phyloP scores from a whole-genome alignment of 2,113 vertebrate genomes.

The Paramisgurnus dabryanus region DNA sequence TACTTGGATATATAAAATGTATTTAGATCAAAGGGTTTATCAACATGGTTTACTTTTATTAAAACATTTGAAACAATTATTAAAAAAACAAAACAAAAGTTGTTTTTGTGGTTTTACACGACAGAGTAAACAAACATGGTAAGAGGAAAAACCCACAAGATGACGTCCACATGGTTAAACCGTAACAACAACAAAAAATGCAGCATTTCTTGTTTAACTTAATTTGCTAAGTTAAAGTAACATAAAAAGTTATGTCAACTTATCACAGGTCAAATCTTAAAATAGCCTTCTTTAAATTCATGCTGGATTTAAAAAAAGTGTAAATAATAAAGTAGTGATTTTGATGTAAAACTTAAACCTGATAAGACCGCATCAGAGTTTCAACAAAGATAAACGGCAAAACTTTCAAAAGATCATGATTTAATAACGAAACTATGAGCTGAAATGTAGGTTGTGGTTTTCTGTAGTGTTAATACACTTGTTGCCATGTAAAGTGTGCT shows the following conservation, averaged over 20 bases:
- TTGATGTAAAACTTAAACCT: too few relatives aligned
- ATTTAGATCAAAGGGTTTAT: too few relatives aligned
- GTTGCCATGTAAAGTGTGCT: not conserved
- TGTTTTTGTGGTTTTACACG: constrained; percentile 10
- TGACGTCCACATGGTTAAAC: constrained; percentile 17
- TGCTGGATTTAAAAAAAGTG: too few relatives aligned
- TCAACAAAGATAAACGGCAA: not conserved
- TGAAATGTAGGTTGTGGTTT: not conserved
- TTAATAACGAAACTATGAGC: not conserved
- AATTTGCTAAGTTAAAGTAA: too few relatives aligned
- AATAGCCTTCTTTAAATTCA: too few relatives aligned
- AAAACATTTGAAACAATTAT: not conserved
- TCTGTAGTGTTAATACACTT: not conserved
- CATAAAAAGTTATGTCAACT: too few relatives aligned
- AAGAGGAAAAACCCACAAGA: not conserved
- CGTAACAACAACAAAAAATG: too few relatives aligned
- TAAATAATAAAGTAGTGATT: too few relatives aligned
- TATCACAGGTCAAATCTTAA: too few relatives aligned
- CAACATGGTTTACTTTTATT: not conserved
- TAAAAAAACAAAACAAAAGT: not conserved
- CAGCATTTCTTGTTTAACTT: too few relatives aligned
- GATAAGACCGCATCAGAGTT: too few relatives aligned
- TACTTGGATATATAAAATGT: too few relatives aligned
- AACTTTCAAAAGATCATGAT: not conserved
- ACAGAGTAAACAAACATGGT: constrained; percentile 8